Evolutionary conservation across 1,140 invertebrate species (phyloP).

Genomic region (Anoplophora glabripennis): DNA sequence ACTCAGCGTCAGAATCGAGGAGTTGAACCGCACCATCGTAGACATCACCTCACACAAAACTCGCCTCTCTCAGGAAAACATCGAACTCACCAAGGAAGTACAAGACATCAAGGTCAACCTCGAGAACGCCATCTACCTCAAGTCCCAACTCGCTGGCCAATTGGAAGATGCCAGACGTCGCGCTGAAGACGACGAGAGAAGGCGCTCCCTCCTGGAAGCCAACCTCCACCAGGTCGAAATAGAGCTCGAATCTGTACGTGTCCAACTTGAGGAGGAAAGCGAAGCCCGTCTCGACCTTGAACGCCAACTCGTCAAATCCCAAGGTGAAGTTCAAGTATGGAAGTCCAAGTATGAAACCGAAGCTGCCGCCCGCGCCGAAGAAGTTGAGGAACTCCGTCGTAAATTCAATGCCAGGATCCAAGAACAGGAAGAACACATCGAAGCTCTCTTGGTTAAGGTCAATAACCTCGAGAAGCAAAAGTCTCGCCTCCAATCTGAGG

Average conservation of each 20-base stretch:
- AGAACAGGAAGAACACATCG: constrained; percentile 95
- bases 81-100: constrained; percentile 90
- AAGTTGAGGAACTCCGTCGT: constrained; percentile 88
- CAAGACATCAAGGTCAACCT: constrained; percentile 93
- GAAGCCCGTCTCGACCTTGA: constrained; percentile 92
- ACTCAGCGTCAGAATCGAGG: constrained; percentile 90
- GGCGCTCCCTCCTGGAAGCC: constrained; percentile 83
- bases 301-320: constrained; percentile 88
- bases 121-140: constrained; percentile 88
- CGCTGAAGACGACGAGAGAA: constrained; percentile 92
- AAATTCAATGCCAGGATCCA: constrained; percentile 88
- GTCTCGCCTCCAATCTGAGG: constrained; percentile 91
- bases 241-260: constrained; percentile 88
- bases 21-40: constrained; percentile 89
- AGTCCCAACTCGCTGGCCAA: constrained; percentile 81
- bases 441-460: constrained; percentile 85
- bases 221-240: constrained; percentile 86
- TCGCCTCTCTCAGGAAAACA: constrained; percentile 86
- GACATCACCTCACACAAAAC: constrained; percentile 91
- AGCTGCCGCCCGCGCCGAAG: constrained; percentile 83
- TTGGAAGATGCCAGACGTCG: constrained; percentile 90
- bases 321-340: constrained; percentile 84
- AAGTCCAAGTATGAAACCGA: constrained; percentile 92
- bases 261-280: constrained; percentile 93
- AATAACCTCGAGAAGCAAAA: constrained; percentile 94